Conservation (phyloP, 2,113 vertebrate species). For the Tricholaema leucomelas region DNA sequence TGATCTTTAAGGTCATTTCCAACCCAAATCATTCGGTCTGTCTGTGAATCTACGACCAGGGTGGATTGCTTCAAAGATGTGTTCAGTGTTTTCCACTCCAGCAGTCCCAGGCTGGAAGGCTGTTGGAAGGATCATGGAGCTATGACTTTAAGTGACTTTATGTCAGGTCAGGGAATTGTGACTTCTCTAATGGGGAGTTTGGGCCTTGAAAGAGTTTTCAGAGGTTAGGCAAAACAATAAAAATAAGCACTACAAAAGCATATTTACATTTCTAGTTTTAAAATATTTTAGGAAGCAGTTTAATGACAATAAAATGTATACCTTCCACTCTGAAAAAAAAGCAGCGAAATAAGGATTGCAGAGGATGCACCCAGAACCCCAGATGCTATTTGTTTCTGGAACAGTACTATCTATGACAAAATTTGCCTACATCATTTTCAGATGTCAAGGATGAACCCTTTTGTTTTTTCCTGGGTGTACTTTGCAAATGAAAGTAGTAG, state of each 20-base stretch:
- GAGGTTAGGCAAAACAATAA: neutral
- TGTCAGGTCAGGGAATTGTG: neutral
- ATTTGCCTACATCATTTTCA: neutral
- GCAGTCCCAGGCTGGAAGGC: neutral
- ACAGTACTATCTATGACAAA: neutral
- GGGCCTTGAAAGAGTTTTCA: neutral
- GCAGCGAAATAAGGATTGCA: neutral
- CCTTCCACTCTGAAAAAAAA: neutral
- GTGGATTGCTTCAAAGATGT: neutral
- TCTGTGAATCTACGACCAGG: too few relatives aligned
- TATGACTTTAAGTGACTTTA: neutral
- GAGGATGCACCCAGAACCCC: neutral
- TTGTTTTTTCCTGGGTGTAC: neutral
- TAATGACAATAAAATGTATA: neutral
- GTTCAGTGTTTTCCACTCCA: neutral
- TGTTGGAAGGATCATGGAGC: neutral
- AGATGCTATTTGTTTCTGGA: neutral
- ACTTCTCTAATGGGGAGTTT: neutral
- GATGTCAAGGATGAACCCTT: neutral
- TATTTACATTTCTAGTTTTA: neutral
- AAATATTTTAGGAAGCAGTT: neutral
- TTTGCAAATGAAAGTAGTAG: neutral
- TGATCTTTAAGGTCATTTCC: too few relatives aligned
- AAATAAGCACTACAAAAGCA: neutral
- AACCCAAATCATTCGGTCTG: too few relatives aligned